Percentiles rank a stretch among this genome's conserved stretches.
Evolutionary conservation across 2,113 vertebrate genomes (phyloP).

Genomic region (Istiophorus platypterus): DNA sequence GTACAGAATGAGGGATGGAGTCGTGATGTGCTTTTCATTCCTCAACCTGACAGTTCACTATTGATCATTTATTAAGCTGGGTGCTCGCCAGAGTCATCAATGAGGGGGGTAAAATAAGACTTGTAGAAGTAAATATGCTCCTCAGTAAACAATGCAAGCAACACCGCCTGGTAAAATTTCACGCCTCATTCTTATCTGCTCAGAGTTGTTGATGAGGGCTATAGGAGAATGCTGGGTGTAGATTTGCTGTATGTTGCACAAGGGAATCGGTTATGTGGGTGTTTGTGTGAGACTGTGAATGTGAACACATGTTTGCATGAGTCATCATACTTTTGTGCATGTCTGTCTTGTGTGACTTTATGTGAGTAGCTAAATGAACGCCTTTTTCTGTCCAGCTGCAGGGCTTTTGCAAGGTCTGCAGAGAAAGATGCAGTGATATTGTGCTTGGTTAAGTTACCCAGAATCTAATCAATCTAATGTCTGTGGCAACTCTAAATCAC

Average conservation of each 20-base stretch:
- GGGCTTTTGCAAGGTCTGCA: conserved; percentile 66
- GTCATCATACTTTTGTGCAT: conserved; percentile 2
- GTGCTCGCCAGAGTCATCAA: conserved; percentile 59
- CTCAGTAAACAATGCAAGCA: conserved; percentile 3
- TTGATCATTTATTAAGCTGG: conserved; percentile 74
- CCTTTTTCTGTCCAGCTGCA: conserved; percentile 1
- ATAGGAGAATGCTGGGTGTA: conserved; percentile 1
- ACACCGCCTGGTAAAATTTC: conserved; percentile 26
- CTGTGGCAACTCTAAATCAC: conserved; percentile 80
- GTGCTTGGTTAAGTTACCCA: conserved; percentile 75
- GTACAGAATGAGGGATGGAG: conserved; percentile 12
- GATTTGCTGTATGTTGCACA: conserved; percentile 16
- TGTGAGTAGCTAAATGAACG: conserved; percentile 40
- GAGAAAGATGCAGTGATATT: conserved; percentile 62
- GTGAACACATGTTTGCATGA: conserved; percentile 20
- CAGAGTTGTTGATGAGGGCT: conserved; percentile 18
- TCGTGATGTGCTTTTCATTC: conserved; percentile 68
- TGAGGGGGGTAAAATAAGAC: conserved; percentile 49
- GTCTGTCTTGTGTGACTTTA: conserved; percentile 1
- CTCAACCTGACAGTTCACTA: conserved; percentile 75
- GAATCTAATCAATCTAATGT: conserved; percentile 84
- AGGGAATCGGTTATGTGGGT: background rate
- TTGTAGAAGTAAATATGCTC: conserved; percentile 48
- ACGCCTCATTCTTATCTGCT: background rate
- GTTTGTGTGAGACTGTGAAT: conserved; percentile 7